Base-by-base conservation (phyloP, 2,888 invertebrate genomes). In the Zhuqinia jingwanae region DNA sequence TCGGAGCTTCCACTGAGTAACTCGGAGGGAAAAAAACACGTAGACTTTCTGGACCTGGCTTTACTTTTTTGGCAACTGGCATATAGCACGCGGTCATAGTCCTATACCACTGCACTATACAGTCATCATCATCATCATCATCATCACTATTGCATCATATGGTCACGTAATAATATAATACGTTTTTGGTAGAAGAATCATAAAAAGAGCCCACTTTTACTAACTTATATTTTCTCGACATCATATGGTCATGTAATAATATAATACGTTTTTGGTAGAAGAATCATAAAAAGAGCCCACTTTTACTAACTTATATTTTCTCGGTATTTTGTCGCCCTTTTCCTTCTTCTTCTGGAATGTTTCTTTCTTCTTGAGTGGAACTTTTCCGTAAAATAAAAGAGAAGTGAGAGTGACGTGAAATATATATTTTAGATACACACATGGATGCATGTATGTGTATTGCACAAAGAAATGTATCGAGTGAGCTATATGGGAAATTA, bases 1-100 rank as follows among this genome's bases (percentile, higher is more conserved):
- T 17, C n/a, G 63, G 36, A 65, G 36, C 63, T 65, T 65, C 63
- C 63, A 65, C 63, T 65, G 17, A 65, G n/a, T n/a, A n/a, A n/a
- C n/a, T n/a, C 36, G 27, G n/a, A 17, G n/a, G 8, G 17, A 65
- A 36, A 13, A 5, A 2, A 5, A 65, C 30, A 36, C 36, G 63
- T 60, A 60, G 60, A 60, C 60, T 60, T 60, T 60, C 25, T 60
- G 60, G 60, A 60, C 25, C 60, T 60, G 27, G 11, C 5, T 22
- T 58, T 20, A 5, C 27, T 25, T 25, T 22, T 25, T 27, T 22
- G 58, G 22, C 25, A 25, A n/a, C 30, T 27, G 27, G 15, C 63
- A 65, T n/a, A 17, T 36, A 17, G 5, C 15, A 60, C 13, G 56
- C 25, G 1, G 11, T n/a, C 25, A 13, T 60, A 27, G 56, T 1